Conservation (phyloP, 2,113 vertebrate species). For the Nipponia nippon region DNA sequence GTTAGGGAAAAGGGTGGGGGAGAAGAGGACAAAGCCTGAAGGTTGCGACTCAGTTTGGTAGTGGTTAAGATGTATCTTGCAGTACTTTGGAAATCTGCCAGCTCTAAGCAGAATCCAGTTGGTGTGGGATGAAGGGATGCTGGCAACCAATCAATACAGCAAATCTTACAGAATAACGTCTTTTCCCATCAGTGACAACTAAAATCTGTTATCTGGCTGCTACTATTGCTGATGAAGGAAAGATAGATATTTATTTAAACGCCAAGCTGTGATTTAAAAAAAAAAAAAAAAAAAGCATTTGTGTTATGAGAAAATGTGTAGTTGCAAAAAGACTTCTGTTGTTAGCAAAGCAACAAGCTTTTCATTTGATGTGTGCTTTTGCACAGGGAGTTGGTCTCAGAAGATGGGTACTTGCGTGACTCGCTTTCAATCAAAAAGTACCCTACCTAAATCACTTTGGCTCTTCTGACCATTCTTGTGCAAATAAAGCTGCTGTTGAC, state of each 20-base stretch:
- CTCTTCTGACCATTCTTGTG: not conserved
- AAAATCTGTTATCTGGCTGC: conserved; percentile 68
- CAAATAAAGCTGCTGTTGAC: not conserved
- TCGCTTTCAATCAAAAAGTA: not conserved
- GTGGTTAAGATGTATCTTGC: conserved; percentile 32
- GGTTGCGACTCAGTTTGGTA: conserved; percentile 17
- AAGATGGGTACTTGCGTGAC: not conserved
- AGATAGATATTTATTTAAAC: conserved; percentile 53
- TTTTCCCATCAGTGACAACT: conserved; percentile 65
- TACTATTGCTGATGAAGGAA: conserved; percentile 32
- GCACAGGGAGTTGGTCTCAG: not conserved
- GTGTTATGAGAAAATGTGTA: not conserved
- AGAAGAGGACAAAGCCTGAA: conserved; percentile 51
- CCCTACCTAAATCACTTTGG: not conserved
- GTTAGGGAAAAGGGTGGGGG: not conserved
- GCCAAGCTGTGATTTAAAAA: conserved; percentile 6
- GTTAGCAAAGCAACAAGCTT: not conserved
- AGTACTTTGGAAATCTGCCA: conserved; percentile 66
- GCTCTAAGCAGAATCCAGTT: conserved; percentile 68
- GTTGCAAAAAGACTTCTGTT: not conserved
- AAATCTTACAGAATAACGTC: conserved; percentile 64
- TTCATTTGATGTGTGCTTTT: not conserved
- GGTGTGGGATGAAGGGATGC: conserved; percentile 60
- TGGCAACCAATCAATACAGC: conserved; percentile 66
- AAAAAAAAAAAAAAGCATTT: not conserved